Evolutionary conservation across 2,113 vertebrate species (phyloP).

Genomic region (Neomonachus schauinslandi): DNA sequence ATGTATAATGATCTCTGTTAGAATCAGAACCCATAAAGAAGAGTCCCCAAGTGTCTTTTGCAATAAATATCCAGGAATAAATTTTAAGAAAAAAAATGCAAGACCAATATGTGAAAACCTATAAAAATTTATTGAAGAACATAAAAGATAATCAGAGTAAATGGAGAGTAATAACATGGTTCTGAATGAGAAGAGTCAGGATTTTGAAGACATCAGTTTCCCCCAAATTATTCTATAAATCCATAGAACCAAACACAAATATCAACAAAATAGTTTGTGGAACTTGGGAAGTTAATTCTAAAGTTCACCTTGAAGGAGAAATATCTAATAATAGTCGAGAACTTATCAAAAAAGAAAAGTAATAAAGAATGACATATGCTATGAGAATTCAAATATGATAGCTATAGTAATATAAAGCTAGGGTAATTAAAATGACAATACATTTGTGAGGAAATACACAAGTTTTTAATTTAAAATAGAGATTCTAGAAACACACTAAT

Average conservation of each 20-base stretch:
- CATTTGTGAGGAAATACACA: not conserved
- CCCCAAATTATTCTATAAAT: not conserved
- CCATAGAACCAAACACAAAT: not conserved
- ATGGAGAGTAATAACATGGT: not conserved
- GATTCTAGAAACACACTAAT: not conserved
- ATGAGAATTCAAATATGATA: not conserved
- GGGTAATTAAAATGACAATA: not conserved
- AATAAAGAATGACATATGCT: not conserved
- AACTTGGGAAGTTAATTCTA: not conserved
- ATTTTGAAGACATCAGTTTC: not conserved
- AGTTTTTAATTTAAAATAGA: not conserved
- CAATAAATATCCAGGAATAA: slow-evolving; percentile 17
- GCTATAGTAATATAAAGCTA: not conserved
- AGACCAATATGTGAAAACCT: slow-evolving; percentile 38
- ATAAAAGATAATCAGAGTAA: slow-evolving; percentile 61
- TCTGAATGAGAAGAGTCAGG: slow-evolving; percentile 12
- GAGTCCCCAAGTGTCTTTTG: not conserved
- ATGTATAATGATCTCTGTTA: not conserved
- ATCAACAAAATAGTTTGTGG: not conserved
- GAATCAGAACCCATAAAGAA: not conserved
- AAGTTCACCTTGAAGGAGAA: not conserved
- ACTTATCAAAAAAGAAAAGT: not conserved
- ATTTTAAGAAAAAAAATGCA: slow-evolving; percentile 33
- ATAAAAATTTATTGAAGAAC: slow-evolving; percentile 64
- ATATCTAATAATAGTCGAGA: not conserved